These are phyloP conservation scores for Leptoclinus maculatus DNA, from an alignment of 2,797 vertebrate species.

Conservation along the genomic window DNA sequence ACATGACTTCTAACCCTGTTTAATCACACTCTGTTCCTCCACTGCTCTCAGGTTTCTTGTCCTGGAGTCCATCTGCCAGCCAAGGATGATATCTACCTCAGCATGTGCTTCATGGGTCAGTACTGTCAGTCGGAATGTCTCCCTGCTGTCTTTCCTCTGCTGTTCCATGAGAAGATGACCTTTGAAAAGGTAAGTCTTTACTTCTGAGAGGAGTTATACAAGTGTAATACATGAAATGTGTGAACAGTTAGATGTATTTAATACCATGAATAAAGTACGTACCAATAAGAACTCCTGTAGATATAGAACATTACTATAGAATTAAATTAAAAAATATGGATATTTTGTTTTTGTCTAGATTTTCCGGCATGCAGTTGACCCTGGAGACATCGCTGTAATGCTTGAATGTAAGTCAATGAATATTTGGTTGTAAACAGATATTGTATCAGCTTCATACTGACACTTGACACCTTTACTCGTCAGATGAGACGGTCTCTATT, in stretches of 20 bases:
- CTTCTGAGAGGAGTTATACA: neutral
- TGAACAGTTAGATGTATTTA: neutral
- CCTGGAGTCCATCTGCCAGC: conserved; percentile 83
- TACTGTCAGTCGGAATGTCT: conserved; percentile 78
- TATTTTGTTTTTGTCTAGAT: conserved; percentile 71
- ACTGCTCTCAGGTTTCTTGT: conserved; percentile 80
- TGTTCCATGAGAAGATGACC: conserved; percentile 83
- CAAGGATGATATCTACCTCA: conserved; percentile 85
- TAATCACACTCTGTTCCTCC: neutral
- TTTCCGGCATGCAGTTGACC: conserved; percentile 83
- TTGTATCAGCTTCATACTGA: neutral
- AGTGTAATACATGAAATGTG: neutral
- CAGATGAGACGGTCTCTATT: conserved; percentile 82
- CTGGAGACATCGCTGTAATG: conserved; percentile 82
- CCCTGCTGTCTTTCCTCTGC: conserved; percentile 82
- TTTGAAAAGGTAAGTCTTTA: conserved; percentile 86
- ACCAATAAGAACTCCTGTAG: neutral
- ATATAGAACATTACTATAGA: neutral
- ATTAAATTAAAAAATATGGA: neutral
- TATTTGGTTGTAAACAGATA: neutral
- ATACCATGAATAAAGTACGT: neutral
- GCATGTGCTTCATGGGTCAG: conserved; percentile 82
- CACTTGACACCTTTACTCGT: conserved; percentile 24
- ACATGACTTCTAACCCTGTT: neutral
- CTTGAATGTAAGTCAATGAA: conserved; percentile 82